Conservation (phyloP, 2,888 invertebrate genomes). For the Drosophila algonquin region DNA sequence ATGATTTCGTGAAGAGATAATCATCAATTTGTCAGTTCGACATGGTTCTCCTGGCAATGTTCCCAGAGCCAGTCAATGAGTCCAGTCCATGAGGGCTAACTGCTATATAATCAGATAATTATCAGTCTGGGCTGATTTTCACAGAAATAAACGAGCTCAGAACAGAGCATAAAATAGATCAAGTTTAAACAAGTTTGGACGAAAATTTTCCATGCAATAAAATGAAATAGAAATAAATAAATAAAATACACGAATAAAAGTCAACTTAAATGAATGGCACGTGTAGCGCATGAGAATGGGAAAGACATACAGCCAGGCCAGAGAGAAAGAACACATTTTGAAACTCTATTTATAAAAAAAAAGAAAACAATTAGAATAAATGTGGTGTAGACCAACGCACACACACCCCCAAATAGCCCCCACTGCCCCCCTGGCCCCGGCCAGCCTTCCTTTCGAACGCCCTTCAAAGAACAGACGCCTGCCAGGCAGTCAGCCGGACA, state of each 20-base stretch:
- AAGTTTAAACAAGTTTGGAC: background rate
- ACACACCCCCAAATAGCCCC: too few relatives aligned
- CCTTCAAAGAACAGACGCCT: constrained; percentile 20
- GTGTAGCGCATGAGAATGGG: constrained; percentile 48
- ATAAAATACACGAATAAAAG: constrained; percentile 28
- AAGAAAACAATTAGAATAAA: constrained; percentile 50
- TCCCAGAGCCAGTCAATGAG: too few relatives aligned
- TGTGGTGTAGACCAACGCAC: constrained; percentile 25
- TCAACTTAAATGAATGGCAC: constrained; percentile 54
- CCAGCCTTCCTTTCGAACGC: constrained; percentile 4
- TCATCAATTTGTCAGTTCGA: too few relatives aligned
- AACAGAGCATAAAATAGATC: too few relatives aligned
- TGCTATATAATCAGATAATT: background rate
- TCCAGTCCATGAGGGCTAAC: too few relatives aligned
- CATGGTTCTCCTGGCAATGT: too few relatives aligned
- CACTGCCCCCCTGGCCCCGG: background rate
- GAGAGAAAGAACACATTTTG: constrained; percentile 11
- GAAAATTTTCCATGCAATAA: constrained; percentile 25
- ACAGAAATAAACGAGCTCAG: background rate
- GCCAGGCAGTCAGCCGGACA: too few relatives aligned
- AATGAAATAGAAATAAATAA: constrained; percentile 16
- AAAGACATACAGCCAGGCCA: constrained; percentile 35
- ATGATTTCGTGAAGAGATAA: too few relatives aligned
- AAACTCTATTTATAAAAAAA: constrained; percentile 44
- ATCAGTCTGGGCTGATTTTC: constrained; percentile 4